These are phyloP conservation scores for Harmothoe impar DNA, from an alignment of 2,888 invertebrate genomes.

Conservation along the genomic window DNA sequence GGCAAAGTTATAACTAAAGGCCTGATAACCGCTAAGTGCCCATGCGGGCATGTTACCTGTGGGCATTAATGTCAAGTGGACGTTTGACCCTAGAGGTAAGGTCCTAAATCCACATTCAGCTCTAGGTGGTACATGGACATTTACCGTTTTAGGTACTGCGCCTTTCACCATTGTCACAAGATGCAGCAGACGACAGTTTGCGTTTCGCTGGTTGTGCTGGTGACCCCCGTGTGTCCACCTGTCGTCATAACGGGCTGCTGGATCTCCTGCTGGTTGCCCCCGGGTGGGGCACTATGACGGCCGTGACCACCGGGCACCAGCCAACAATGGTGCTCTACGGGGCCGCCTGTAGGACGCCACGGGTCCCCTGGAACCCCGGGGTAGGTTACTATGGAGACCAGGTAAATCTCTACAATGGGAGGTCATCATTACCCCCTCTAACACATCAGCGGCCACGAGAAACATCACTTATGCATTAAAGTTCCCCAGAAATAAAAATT, in stretches of 20 bases:
- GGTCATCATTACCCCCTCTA: background rate
- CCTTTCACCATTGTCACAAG: too few relatives aligned
- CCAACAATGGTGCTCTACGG: background rate
- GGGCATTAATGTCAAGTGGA: background rate
- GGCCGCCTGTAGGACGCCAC: background rate
- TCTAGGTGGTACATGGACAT: background rate
- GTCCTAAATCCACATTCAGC: too few relatives aligned
- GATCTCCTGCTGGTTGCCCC: background rate
- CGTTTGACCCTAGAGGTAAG: background rate
- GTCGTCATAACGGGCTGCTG: background rate
- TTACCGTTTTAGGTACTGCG: too few relatives aligned
- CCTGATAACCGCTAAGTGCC: too few relatives aligned
- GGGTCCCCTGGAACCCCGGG: background rate
- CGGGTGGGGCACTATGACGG: background rate
- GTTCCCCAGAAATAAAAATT: too few relatives aligned
- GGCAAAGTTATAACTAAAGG: too few relatives aligned
- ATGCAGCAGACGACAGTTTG: background rate
- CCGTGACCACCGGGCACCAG: background rate
- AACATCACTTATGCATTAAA: background rate
- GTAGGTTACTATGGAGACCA: background rate
- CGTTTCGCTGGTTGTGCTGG: background rate
- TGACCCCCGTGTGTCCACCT: background rate
- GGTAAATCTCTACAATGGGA: background rate
- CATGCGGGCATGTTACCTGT: too few relatives aligned
- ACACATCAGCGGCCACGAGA: background rate